Evolutionary conservation across 2,797 vertebrate genomes (phyloP), one percentile per base, ranked within the genome.

Genomic region (Argya squamiceps): DNA sequence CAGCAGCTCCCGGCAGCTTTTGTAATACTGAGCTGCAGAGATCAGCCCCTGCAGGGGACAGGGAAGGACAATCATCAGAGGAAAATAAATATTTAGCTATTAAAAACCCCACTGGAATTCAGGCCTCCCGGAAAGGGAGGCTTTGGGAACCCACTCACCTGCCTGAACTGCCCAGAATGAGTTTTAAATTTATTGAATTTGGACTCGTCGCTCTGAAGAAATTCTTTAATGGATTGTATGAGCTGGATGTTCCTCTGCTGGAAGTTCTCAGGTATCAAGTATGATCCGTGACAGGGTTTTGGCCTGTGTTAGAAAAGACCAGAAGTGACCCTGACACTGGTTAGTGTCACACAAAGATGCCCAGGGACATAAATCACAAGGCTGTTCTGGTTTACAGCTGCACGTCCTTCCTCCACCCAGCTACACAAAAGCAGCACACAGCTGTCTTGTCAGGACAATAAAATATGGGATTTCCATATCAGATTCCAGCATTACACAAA

Each of bases 171-270:
- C 65, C 99, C 99, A 20, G 99, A 99, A 88, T 98, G 98, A 65
- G 98, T 99, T 97, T 99, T 99, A 92, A 99, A 99, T 95, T 99
- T 98, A 94, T 99, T 99, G 97, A 99, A 99, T 97, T 98, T 98
- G 73, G 98, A 98, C 97, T 99, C 99, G 1, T 99, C 99, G 0
- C 99, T 98, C 82, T 99, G 98, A 34, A 99, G 98, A 73, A 98
- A 99, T 84, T 98, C 98, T 91, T 98, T 99, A 93, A 99, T 99
- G 69, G 99, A 99, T 81, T 99, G 98, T 95, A 99, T 99, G 34
- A 99, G 98, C 95, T 99, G 98, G 88, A 99, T 98, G 97, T 99
- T 99, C 96, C 99, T 98, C 92, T 99, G 98, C 70, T 99, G 98
- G 94, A 99, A 99, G 97, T 99, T 99, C 24, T 99, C 99, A 8